Base-by-base conservation (phyloP, 2,113 vertebrate genomes). In the Pelmatolapia mariae region DNA sequence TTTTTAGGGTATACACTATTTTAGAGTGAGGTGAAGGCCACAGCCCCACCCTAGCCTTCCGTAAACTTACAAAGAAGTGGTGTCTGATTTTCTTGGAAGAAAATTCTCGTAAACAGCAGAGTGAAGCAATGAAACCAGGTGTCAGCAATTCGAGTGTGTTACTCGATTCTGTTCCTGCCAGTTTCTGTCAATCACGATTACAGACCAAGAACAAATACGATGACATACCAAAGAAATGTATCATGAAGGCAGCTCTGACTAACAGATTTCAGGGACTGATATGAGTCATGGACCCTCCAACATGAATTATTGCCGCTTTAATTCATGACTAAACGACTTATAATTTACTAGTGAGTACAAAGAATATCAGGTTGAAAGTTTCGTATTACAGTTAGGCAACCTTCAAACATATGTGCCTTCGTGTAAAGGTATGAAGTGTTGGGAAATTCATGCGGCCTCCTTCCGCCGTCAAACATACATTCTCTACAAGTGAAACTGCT, bases 1-100 rank as follows among this genome's bases (percentile, higher is more conserved):
- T 95, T 95, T 95, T 88, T 95, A 92, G 92, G 43, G 24, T 54
- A 83, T n/a, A 10, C 47, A 68, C 86, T 91, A 92, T 92, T 91
- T 94, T 54, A 45, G 57, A 91, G 87, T n/a, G 80, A 80, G 79
- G 83, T 89, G 63, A 88, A 86, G 82, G 52, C 80, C 54, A 33
- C 47, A 16, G 87, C 94, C 92, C 90, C 92, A 91, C 92, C 91
- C 84, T n/a, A 84, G 84, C 71, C 81, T 84, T 81, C 22, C 87
- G 43, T 73, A 73, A 73, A 73, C 40, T 73, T 73, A 73, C 40
- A 47, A 45, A 73, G 40, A 45, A 45, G 8, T 73, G 9, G 22
- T 73, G 68, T 73, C 22, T 73, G 47, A 86, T 84, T 81, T 87
- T 59, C 84, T 29, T 50, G 24, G 13, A 43, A 54, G 53, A 86